These are phyloP conservation scores for Baronia brevicornis DNA, from an alignment of 2,888 invertebrate genomes.

Conservation along the genomic window DNA sequence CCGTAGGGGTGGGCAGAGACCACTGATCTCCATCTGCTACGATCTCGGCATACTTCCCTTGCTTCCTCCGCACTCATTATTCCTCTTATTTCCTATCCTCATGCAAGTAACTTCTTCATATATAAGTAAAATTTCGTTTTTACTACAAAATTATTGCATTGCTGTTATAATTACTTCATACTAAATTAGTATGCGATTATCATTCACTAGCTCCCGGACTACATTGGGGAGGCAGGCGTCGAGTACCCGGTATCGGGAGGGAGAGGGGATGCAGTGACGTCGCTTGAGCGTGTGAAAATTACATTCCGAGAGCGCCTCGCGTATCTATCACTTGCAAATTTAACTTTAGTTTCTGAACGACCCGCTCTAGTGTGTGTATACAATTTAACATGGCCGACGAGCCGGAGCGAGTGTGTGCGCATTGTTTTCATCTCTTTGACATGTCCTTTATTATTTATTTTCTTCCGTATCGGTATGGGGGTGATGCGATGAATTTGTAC, in stretches of 20 bases:
- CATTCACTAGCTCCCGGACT: slow-evolving; percentile 25
- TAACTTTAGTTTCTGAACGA: slow-evolving; percentile 66
- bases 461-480: slow-evolving; percentile 4
- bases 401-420: background rate
- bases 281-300: slow-evolving; percentile 72
- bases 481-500: slow-evolving; percentile 4
- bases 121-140: no score
- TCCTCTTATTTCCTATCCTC: no score
- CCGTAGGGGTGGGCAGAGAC: no score
- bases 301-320: slow-evolving; percentile 73
- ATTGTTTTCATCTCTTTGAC: slow-evolving; percentile 12
- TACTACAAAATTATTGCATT: no score
- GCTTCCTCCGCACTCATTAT: no score
- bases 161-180: background rate
- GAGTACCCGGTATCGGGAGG: slow-evolving; percentile 25
- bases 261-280: slow-evolving; percentile 50
- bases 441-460: slow-evolving; percentile 13
- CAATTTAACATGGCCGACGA: background rate
- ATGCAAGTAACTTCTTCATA: no score
- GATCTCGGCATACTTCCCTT: no score
- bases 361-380: slow-evolving; percentile 17
- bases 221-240: slow-evolving; percentile 21
- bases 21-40: no score
- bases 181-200: background rate
- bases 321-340: slow-evolving; percentile 76